phyloP scores from a whole-genome alignment of 2,113 vertebrate species.

The Ailuropoda melanoleuca region DNA sequence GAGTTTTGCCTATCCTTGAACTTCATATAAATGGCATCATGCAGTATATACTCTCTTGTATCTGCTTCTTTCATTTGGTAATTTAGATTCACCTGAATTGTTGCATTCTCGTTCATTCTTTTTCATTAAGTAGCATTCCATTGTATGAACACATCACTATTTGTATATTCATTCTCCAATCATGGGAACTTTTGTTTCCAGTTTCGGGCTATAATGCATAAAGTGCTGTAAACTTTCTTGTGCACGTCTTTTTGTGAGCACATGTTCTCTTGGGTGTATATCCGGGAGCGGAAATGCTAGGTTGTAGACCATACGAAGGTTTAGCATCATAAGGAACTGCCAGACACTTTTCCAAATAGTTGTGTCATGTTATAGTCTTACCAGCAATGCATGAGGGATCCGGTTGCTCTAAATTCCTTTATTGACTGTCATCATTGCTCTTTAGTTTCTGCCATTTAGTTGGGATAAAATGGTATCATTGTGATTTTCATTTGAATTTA shows the following conservation, averaged over 20 bases:
- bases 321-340: not conserved
- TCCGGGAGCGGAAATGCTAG: not conserved
- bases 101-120: not conserved
- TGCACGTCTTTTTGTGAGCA: not conserved
- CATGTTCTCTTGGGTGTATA: not conserved
- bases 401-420: not conserved
- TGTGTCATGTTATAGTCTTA: not conserved
- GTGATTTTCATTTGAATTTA: not conserved
- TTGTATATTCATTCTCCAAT: not conserved
- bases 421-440: not conserved
- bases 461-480: not conserved
- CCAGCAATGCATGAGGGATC: not conserved
- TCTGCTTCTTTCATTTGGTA: not conserved
- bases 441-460: not conserved
- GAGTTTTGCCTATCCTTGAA: not conserved
- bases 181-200: not conserved
- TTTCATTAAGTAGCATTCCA: not conserved
- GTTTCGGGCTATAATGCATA: not conserved
- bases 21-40: not conserved
- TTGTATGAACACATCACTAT: not conserved
- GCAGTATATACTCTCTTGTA: not conserved
- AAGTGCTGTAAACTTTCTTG: not conserved
- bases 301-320: not conserved
- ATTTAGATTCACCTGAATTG: not conserved
- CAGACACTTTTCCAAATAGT: not conserved